phyloP scores from a whole-genome alignment of 2,888 invertebrate genomes.

The Sinotaia quadrata region DNA sequence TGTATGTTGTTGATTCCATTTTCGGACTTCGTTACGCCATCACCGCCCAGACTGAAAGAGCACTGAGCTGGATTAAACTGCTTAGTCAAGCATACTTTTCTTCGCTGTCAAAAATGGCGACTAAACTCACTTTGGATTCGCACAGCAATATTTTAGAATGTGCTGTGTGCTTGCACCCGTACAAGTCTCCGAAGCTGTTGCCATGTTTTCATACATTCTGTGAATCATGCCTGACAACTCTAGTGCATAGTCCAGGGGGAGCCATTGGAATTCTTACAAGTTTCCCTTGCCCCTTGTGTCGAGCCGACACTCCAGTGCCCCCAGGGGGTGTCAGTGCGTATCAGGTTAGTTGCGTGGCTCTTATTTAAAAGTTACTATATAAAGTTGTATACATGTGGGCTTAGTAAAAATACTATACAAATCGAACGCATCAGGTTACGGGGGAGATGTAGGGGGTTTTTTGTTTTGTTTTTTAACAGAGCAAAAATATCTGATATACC shows the following conservation, averaged over 20 bases:
- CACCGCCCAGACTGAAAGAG: no score
- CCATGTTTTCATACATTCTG: constrained; percentile 25
- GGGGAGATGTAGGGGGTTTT: background rate
- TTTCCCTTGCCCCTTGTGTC: constrained; percentile 18
- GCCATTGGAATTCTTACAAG: no score
- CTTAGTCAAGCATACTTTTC: no score
- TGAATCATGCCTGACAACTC: constrained; percentile 13
- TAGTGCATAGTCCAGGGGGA: no score
- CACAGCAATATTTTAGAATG: no score
- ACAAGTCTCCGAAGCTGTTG: constrained; percentile 18
- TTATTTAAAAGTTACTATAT: background rate
- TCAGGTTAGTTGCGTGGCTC: constrained; percentile 1
- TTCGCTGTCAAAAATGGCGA: no score
- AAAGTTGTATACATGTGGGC: no score
- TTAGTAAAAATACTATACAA: no score
- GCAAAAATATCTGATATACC: background rate
- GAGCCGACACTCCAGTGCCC: background rate
- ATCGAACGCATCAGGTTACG: background rate
- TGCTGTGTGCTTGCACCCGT: constrained; percentile 6
- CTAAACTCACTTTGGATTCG: no score
- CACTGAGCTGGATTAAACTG: no score
- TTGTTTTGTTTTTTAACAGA: background rate
- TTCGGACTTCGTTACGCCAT: no score
- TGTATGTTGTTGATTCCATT: no score
- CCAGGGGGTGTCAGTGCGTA: constrained; percentile 7